A percentile compares a stretch with the other conserved stretches of the same genome.
Conservation (phyloP, 2,797 vertebrate genomes). For the Oryzias dopingdopingensis region DNA sequence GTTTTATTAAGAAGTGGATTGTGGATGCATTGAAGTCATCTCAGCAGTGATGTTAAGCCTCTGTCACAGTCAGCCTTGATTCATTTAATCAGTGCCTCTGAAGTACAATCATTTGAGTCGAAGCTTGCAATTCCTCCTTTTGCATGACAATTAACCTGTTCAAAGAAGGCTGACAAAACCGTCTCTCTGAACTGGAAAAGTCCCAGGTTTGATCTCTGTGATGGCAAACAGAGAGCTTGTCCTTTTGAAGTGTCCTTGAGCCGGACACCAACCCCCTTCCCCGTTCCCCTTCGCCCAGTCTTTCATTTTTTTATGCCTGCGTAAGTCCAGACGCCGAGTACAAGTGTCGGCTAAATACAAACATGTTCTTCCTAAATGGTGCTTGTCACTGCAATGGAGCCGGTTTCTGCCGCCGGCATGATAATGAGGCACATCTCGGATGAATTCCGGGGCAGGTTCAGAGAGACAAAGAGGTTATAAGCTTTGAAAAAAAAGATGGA, state of each 20-base stretch:
- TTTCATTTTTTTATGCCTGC: slow-evolving; percentile 5
- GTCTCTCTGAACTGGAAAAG: slow-evolving; percentile 15
- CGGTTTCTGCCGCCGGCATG: slow-evolving; percentile 25
- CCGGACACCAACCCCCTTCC: slow-evolving; percentile 2
- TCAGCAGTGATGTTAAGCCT: slow-evolving; percentile 8
- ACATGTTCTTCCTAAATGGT: slow-evolving; percentile 23
- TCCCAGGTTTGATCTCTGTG: slow-evolving; percentile 21
- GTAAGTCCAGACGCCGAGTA: neutral
- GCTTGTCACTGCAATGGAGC: neutral
- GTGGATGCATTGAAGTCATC: slow-evolving; percentile 5
- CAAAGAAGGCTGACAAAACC: neutral
- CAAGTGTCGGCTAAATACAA: slow-evolving; percentile 20
- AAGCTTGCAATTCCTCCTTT: slow-evolving; percentile 10
- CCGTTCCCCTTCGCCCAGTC: neutral
- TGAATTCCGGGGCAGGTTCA: slow-evolving; percentile 39
- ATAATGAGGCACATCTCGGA: slow-evolving; percentile 29
- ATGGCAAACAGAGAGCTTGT: neutral
- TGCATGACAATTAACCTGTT: slow-evolving; percentile 40
- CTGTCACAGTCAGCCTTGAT: slow-evolving; percentile 12
- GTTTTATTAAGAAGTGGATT: slow-evolving; percentile 16
- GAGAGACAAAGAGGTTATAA: slow-evolving; percentile 1
- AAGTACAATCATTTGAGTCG: slow-evolving; percentile 9
- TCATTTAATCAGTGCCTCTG: slow-evolving; percentile 32
- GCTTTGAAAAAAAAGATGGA: slow-evolving; percentile 22
- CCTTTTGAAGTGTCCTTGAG: slow-evolving; percentile 32